Evolutionary conservation across 2,113 vertebrate species (phyloP).

Genomic region (Apeltes quadracus): DNA sequence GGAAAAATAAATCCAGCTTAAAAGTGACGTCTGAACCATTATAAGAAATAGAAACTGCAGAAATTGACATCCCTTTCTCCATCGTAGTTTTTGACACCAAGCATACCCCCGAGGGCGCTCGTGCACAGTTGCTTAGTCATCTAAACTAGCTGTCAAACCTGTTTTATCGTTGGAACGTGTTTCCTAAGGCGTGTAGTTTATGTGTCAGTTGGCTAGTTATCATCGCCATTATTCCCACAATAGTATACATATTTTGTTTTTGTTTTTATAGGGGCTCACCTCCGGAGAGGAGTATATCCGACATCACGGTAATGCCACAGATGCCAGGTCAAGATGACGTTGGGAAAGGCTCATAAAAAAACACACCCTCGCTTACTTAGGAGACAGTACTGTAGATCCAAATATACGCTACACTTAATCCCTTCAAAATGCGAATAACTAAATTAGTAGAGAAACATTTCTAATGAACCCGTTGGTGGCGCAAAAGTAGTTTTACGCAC

Average conservation of each 20-base stretch:
- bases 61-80: not conserved
- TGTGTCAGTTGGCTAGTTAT: not conserved
- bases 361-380: not conserved
- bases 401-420: not conserved
- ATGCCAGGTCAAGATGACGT: not conserved
- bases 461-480: not conserved
- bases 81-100: not conserved
- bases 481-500: not conserved
- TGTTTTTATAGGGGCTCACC: not conserved
- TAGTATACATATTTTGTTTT: not conserved
- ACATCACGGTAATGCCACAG: not conserved
- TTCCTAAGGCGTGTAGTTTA: not conserved
- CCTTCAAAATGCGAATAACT: not conserved
- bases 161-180: not conserved
- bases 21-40: not conserved
- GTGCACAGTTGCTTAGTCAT: not conserved
- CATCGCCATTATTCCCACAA: not conserved
- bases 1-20: not conserved
- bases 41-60: not conserved
- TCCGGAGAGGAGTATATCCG: not conserved
- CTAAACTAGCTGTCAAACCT: not conserved
- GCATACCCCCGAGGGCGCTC: constrained; percentile 14
- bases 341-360: not conserved
- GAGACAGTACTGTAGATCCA: not conserved
- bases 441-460: not conserved